Percentiles rank a stretch among this genome's conserved stretches.
Conservation (phyloP, 53 echinoderm and acorn worm species). For the Echinometra lucunter region DNA sequence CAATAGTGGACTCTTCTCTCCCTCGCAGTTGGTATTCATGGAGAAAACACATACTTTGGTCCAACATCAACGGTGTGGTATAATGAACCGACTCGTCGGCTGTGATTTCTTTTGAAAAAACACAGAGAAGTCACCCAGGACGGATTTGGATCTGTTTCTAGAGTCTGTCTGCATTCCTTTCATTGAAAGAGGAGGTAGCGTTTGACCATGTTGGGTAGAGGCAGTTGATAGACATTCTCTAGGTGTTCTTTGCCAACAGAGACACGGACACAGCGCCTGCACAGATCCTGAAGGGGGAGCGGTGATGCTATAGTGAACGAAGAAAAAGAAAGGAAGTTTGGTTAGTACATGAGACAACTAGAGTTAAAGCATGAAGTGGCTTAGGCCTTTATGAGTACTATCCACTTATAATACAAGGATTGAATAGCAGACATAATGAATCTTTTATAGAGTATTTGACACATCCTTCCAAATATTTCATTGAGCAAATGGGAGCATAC, state of each 20-base stretch:
- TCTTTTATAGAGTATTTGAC: no score
- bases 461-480: no score
- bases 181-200: constrained; percentile 97
- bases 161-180: constrained; percentile 36
- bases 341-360: background rate
- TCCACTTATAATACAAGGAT: no score
- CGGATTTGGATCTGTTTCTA: constrained; percentile 47
- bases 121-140: constrained; percentile 60
- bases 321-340: constrained; percentile 6
- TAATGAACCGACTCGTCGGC: constrained; percentile 6
- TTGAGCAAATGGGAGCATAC: no score
- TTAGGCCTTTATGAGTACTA: background rate
- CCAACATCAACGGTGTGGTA: constrained; percentile 49
- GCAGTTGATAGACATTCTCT: constrained; percentile 93
- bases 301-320: constrained; percentile 85
- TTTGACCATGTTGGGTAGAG: constrained; percentile 95
- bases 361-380: background rate
- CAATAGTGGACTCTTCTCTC: constrained; percentile 10
- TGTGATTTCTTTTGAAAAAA: background rate
- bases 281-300: constrained; percentile 94
- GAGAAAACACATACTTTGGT: constrained; percentile 37
- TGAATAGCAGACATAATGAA: no score
- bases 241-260: constrained; percentile 93
- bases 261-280: constrained; percentile 88
- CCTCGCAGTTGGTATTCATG: background rate